Base-by-base conservation (phyloP, 2,888 invertebrate genomes). In the Xylota segnis region DNA sequence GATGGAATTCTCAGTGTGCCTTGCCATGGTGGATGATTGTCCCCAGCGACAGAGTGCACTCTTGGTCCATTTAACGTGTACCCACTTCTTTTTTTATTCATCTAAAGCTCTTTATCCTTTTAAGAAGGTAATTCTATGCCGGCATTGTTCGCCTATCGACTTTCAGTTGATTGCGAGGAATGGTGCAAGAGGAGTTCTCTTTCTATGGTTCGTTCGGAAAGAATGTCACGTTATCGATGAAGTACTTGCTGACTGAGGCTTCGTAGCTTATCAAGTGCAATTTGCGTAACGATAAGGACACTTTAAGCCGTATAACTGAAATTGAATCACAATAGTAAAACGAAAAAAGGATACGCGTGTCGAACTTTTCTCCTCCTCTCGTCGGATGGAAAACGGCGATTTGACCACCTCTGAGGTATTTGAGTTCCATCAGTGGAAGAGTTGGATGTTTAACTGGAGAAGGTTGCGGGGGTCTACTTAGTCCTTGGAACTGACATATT, bases 261-360 rank as follows among this genome's bases (percentile, higher is more conserved):
- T 66, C 45, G 59, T 43, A 63, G 63, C 66, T 63, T 84, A 75
- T 84, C 70, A 70, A 58, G 63, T 56, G 56, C 47, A 84, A 79
- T 79, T 84, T 79, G 75, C 75, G 65, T 65, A 79, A 79, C 79
- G 83, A 79, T 70, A 75, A 79, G 58, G 70, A 79, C 18, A 58
- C 65, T 50, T 56, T 65, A 40, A 65, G 50, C n/a, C 58, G 68
- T 70, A 61, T 58, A 58, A 47, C 50, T 68, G 56, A 79, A 75
- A 75, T 79, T 63, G 75, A 70, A 84, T 70, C 43, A 63, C 40
- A 23, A 58, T 47, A 63, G 12, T 50, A 58, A 47, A 43, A n/a
- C 9, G 14, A 45, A 18, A 34, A 47, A 58, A n/a, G 56, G 43
- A 45, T 71, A 70, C 14, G 29, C 54, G 52, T 50, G 47, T 6